These are phyloP conservation scores for Hipposideros larvatus DNA, from an alignment of 2,797 vertebrate species.

Conservation along the genomic window DNA sequence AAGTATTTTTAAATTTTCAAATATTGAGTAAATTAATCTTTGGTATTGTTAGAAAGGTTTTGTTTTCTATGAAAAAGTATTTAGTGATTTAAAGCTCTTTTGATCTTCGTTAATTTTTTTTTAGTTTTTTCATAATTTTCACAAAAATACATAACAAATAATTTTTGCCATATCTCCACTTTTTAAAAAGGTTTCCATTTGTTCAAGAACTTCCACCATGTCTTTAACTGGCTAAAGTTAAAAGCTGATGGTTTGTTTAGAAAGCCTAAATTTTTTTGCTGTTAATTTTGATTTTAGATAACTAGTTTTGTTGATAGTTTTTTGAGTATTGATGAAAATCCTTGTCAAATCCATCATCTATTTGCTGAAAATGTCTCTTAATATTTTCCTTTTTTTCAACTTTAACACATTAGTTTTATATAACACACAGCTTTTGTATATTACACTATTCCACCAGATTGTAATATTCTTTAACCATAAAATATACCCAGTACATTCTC, in stretches of 20 bases:
- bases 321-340: neutral
- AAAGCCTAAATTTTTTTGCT: neutral
- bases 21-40: neutral
- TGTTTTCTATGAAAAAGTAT: neutral
- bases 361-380: neutral
- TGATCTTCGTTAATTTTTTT: neutral
- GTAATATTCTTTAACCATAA: neutral
- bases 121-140: neutral
- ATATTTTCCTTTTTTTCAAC: neutral
- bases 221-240: neutral
- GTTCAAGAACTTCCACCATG: neutral
- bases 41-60: neutral
- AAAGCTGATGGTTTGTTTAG: neutral
- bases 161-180: neutral
- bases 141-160: neutral
- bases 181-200: neutral
- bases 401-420: neutral
- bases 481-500: neutral
- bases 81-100: neutral
- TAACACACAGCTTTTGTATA: neutral
- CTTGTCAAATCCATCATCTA: neutral
- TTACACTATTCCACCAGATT: neutral
- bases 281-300: neutral
- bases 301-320: neutral
- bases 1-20: neutral